These are phyloP conservation scores for Acleris laterana DNA, from an alignment of 2,888 invertebrate species.

Conservation along the genomic window DNA sequence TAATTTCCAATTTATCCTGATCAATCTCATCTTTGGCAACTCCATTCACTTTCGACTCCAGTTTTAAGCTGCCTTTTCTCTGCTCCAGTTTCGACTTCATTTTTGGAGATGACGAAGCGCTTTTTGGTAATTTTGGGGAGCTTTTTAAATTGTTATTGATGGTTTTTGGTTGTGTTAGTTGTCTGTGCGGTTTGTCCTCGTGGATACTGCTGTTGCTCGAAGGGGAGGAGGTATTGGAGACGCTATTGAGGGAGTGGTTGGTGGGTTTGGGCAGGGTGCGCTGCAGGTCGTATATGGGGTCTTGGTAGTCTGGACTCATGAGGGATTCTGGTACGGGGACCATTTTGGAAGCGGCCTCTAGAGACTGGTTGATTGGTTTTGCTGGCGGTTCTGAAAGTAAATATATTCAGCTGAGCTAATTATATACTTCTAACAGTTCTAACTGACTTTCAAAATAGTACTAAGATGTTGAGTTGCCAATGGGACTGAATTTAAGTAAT, in stretches of 20 bases:
- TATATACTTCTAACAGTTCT: no score
- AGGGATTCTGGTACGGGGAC: conserved; percentile 94
- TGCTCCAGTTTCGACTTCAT: conserved; percentile 71
- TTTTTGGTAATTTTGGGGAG: conserved; percentile 76
- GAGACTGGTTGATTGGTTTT: conserved; percentile 80
- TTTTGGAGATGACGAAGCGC: conserved; percentile 78
- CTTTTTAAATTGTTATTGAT: conserved; percentile 62
- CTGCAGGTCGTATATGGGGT: conserved; percentile 78
- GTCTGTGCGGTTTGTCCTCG: conserved; percentile 60
- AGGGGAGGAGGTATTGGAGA: conserved; percentile 62
- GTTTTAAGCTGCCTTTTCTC: conserved; percentile 70
- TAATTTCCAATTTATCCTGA: conserved; percentile 63
- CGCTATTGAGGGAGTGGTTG: conserved; percentile 52
- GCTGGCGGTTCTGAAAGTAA: conserved; percentile 37
- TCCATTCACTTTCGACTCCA: conserved; percentile 63
- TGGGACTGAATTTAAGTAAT: no score
- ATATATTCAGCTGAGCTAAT: no score
- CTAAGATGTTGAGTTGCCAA: no score
- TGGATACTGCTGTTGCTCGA: conserved; percentile 70
- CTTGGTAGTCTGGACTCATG: conserved; percentile 92
- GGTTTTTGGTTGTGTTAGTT: conserved; percentile 44
- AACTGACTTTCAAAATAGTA: no score
- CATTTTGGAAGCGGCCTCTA: conserved; percentile 93
- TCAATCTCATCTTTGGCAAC: conserved; percentile 58
- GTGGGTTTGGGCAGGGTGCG: conserved; percentile 63